Percentiles rank a stretch among this genome's conserved stretches.
phyloP scores from a whole-genome alignment of 2,113 vertebrate genomes.

The Camelus dromedarius region DNA sequence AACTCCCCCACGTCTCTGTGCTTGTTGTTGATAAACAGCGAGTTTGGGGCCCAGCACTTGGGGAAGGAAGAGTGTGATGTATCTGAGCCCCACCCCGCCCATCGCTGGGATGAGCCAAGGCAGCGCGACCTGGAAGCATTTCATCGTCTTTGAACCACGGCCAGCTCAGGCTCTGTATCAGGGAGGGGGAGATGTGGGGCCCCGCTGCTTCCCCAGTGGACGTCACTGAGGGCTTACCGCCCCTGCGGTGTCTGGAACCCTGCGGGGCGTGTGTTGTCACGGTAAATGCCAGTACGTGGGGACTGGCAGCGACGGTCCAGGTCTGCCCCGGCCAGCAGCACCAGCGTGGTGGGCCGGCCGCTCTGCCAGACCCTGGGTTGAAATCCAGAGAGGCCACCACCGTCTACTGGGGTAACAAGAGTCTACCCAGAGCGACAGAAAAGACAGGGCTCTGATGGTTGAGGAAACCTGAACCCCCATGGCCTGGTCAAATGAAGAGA shows the following conservation, averaged over 20 bases:
- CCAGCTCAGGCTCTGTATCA: too few relatives aligned
- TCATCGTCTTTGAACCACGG: too few relatives aligned
- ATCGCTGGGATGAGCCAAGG: neutral
- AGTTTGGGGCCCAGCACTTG: too few relatives aligned
- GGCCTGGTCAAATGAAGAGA: neutral
- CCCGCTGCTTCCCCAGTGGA: accelerated
- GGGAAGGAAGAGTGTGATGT: too few relatives aligned
- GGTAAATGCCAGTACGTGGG: neutral
- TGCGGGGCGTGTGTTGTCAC: neutral
- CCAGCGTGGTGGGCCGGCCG: accelerated
- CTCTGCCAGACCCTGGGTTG: neutral
- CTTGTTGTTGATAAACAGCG: too few relatives aligned
- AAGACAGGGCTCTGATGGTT: neutral
- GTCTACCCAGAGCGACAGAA: neutral
- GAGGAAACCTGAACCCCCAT: neutral
- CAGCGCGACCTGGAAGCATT: neutral
- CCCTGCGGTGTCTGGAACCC: neutral
- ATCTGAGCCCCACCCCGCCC: too few relatives aligned
- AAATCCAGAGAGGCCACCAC: accelerated
- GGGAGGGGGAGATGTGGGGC: accelerated
- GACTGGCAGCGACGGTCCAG: neutral
- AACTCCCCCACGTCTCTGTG: too few relatives aligned
- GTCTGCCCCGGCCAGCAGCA: neutral
- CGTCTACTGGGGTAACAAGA: neutral
- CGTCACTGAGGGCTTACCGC: neutral